These are phyloP conservation scores for Poecilia wingei DNA, from an alignment of 2,797 vertebrate species.

Conservation along the genomic window DNA sequence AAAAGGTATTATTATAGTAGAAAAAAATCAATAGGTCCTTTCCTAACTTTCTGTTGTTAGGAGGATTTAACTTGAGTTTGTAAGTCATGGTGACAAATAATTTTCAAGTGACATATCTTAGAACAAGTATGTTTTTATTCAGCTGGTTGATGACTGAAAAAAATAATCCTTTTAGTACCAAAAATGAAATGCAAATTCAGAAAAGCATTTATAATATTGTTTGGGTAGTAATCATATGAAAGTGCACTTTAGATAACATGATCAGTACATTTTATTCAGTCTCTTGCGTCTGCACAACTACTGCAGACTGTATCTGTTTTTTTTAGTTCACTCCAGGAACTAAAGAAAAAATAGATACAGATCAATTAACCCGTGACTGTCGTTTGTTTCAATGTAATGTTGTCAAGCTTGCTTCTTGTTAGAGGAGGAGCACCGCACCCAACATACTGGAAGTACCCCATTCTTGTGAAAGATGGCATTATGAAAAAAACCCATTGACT, in stretches of 20 bases:
- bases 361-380: not conserved
- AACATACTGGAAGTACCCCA: not conserved
- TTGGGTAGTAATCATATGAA: not conserved
- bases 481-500: not conserved
- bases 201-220: not conserved
- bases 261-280: not conserved
- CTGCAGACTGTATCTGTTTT: too few relatives aligned
- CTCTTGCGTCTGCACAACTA: not conserved
- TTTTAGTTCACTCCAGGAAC: not conserved
- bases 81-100: not conserved
- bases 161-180: not conserved
- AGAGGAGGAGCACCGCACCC: not conserved
- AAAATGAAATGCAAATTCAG: not conserved
- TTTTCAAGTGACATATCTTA: not conserved
- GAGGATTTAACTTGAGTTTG: not conserved
- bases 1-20: not conserved
- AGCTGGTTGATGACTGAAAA: not conserved
- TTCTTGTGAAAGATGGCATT: constrained; percentile 1
- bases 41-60: not conserved
- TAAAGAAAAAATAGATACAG: not conserved
- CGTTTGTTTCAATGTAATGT: not conserved
- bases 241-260: not conserved
- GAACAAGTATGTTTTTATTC: not conserved
- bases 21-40: not conserved
- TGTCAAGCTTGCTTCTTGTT: not conserved